A percentile compares a stretch with the other conserved stretches of the same genome.
These are phyloP conservation scores for Poeciliopsis occidentalis DNA, from an alignment of 2,113 vertebrate species.

Conservation along the genomic window DNA sequence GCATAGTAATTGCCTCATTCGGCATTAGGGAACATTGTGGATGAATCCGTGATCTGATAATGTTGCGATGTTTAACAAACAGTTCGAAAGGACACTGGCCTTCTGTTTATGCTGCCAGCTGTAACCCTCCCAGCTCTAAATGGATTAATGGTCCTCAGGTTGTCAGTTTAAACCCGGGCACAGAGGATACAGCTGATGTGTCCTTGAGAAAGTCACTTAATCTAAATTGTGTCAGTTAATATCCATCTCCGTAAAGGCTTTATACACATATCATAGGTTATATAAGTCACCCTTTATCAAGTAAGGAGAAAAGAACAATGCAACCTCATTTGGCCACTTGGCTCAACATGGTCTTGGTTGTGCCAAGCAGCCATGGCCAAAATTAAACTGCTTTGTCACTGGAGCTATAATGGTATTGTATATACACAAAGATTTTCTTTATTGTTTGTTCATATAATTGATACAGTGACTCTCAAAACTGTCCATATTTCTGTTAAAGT, in stretches of 20 bases:
- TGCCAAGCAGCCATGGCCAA: constrained; percentile 45
- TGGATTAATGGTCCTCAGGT: constrained; percentile 71
- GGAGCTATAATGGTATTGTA: constrained; percentile 28
- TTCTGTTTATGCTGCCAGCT: constrained; percentile 66
- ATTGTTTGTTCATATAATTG: constrained; percentile 10
- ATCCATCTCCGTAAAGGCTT: constrained; percentile 72
- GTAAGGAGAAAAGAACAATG: constrained; percentile 56
- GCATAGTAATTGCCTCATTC: constrained; percentile 50
- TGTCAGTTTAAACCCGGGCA: constrained; percentile 65
- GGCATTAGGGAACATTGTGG: constrained; percentile 41
- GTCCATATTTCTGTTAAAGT: neutral
- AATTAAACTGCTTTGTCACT: constrained; percentile 51
- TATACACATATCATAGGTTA: constrained; percentile 58
- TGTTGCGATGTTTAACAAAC: constrained; percentile 51
- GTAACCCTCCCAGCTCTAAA: constrained; percentile 57
- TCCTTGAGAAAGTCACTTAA: constrained; percentile 72
- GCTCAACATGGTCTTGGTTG: constrained; percentile 31
- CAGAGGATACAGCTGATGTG: constrained; percentile 61
- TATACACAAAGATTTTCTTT: neutral
- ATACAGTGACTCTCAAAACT: neutral
- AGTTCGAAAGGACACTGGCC: constrained; percentile 57
- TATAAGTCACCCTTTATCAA: constrained; percentile 64
- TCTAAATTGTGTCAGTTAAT: constrained; percentile 72
- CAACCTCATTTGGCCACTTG: constrained; percentile 21
- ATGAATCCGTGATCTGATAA: constrained; percentile 56